Percentiles rank a stretch among this genome's conserved stretches.
Evolutionary conservation across 2,888 invertebrate species (phyloP).

Genomic region (Cataglyphis altisquamis): DNA sequence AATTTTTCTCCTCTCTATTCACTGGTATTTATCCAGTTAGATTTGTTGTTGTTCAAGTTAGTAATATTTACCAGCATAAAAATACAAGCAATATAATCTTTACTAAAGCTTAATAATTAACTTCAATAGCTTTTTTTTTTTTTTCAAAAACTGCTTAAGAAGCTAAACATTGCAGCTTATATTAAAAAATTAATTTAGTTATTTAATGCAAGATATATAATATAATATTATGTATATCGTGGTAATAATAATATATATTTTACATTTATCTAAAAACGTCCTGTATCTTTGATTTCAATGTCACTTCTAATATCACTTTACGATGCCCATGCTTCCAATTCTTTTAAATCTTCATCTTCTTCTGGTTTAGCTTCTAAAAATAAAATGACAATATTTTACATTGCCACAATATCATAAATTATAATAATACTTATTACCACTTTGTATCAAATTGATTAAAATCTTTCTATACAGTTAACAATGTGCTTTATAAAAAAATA

Average conservation of each 20-base stretch:
- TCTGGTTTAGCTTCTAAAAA: constrained; percentile 88
- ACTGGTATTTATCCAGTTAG: constrained; percentile 14
- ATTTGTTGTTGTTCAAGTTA: background rate
- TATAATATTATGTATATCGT: constrained; percentile 46
- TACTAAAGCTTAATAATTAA: constrained; percentile 45
- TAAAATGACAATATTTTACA: constrained; percentile 38
- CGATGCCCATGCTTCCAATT: constrained; percentile 92
- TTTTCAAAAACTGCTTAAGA: constrained; percentile 36
- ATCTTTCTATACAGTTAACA: background rate
- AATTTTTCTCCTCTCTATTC: constrained; percentile 35
- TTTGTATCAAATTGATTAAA: background rate
- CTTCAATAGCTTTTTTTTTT: background rate
- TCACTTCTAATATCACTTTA: constrained; percentile 85
- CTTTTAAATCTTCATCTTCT: constrained; percentile 92
- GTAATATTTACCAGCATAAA: constrained; percentile 40
- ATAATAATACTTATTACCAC: background rate
- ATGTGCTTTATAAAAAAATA: background rate
- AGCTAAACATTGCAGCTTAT: constrained; percentile 37
- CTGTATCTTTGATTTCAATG: constrained; percentile 65
- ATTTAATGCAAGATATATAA: constrained; percentile 51
- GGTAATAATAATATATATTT: constrained; percentile 49
- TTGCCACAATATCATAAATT: background rate
- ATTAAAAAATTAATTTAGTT: constrained; percentile 45
- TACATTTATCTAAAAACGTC: constrained; percentile 52
- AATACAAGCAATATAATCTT: constrained; percentile 40